Evolutionary conservation across 2,888 invertebrate genomes (phyloP).

Genomic region (Achlya flavicornis): DNA sequence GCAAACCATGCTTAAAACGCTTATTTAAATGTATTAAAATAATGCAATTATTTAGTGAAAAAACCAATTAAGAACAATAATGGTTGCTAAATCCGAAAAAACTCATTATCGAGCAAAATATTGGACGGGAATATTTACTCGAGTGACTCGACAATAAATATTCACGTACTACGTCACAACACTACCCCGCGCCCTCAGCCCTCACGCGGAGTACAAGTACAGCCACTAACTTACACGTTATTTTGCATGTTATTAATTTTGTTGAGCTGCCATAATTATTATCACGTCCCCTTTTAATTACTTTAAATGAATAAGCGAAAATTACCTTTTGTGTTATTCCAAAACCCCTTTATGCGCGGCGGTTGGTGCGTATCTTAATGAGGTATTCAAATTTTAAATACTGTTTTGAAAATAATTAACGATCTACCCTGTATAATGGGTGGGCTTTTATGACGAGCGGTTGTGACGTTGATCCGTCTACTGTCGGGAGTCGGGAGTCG

Average conservation of each 20-base stretch:
- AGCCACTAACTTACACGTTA: constrained; percentile 51
- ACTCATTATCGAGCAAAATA: too few relatives aligned
- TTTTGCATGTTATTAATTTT: constrained; percentile 65
- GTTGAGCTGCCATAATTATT: constrained; percentile 63
- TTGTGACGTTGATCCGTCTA: constrained; percentile 29
- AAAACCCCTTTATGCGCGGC: constrained; percentile 67
- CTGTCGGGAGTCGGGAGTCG: constrained; percentile 1
- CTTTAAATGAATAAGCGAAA: constrained; percentile 82
- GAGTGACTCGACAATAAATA: neutral
- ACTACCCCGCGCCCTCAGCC: neutral
- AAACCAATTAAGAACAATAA: too few relatives aligned
- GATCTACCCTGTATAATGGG: constrained; percentile 55
- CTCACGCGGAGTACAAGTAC: constrained; percentile 17
- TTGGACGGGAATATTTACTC: neutral
- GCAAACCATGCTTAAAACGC: too few relatives aligned
- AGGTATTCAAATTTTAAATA: constrained; percentile 78
- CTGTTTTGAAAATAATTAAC: constrained; percentile 77
- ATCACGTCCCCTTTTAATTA: constrained; percentile 73
- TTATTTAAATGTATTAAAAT: too few relatives aligned
- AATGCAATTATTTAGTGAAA: too few relatives aligned
- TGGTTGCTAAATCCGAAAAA: too few relatives aligned
- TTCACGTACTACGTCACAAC: neutral
- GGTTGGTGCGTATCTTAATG: constrained; percentile 74
- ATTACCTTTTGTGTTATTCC: constrained; percentile 78
- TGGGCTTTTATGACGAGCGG: constrained; percentile 33